Evolutionary conservation across 1,140 invertebrate genomes (phyloP).

Genomic region (Littorina saxatilis): DNA sequence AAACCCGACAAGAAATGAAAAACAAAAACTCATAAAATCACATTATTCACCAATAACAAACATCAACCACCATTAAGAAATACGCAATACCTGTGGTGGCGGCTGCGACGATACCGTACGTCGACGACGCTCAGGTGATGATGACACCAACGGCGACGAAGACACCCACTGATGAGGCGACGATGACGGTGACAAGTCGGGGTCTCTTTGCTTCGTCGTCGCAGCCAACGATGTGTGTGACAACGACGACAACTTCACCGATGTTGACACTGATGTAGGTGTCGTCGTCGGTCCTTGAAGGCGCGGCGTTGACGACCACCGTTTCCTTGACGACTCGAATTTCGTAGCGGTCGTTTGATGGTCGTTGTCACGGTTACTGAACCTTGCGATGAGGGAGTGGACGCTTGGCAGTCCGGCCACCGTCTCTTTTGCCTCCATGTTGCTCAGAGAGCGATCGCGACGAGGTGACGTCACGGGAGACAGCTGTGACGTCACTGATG

Average conservation of each 20-base stretch:
- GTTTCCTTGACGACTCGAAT: not conserved
- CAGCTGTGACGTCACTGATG: not conserved
- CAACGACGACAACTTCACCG: not conserved
- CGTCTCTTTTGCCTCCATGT: not conserved
- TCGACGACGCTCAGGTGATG: not conserved
- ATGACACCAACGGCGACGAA: not conserved
- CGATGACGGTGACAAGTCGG: not conserved
- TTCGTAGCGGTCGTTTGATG: not conserved
- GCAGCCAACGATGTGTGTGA: not conserved
- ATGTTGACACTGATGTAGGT: not conserved
- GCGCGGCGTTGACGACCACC: not conserved
- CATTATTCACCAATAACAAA: no score
- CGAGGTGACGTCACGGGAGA: not conserved
- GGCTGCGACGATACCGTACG: not conserved
- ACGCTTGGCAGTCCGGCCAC: slow-evolving; percentile 16
- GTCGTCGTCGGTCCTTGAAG: not conserved
- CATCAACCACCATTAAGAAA: no score
- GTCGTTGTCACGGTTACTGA: not conserved
- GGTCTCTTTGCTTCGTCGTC: not conserved
- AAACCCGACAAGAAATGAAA: no score
- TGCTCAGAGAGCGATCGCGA: not conserved
- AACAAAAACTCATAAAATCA: no score
- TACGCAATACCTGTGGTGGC: not conserved
- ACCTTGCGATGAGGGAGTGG: slow-evolving; percentile 24
- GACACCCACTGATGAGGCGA: not conserved